Evolutionary conservation across 2,888 invertebrate species (phyloP).

Genomic region (Stenodema calcarata): DNA sequence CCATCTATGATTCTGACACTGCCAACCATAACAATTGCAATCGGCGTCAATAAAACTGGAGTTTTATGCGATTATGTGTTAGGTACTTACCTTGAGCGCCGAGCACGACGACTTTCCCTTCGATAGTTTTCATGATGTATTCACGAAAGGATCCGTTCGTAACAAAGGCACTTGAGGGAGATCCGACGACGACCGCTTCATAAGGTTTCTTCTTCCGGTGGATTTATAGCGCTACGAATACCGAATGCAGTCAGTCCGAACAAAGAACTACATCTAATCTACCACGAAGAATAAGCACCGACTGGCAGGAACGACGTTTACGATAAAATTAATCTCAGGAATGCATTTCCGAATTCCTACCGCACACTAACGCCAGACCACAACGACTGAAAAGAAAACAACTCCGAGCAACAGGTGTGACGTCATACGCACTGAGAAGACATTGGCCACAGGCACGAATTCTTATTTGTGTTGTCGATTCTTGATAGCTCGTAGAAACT

Average conservation of each 20-base stretch:
- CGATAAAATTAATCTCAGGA: neutral
- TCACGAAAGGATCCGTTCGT: neutral
- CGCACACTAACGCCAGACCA: neutral
- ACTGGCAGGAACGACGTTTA: neutral
- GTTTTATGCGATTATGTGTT: neutral
- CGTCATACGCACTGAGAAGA: neutral
- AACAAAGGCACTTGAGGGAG: neutral
- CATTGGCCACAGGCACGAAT: neutral
- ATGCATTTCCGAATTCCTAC: neutral
- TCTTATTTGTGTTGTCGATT: neutral
- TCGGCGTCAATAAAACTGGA: neutral
- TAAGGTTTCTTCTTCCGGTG: neutral
- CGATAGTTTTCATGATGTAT: slow-evolving; percentile 72
- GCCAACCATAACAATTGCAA: neutral
- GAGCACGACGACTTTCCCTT: slow-evolving; percentile 85
- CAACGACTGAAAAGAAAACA: neutral
- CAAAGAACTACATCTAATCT: too few relatives aligned
- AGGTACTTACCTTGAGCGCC: slow-evolving; percentile 76
- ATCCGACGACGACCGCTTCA: neutral
- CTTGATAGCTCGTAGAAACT: too few relatives aligned
- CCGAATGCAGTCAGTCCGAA: neutral
- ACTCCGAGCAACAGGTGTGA: neutral
- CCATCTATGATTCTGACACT: neutral
- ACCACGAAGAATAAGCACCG: too few relatives aligned
- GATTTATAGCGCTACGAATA: neutral